These are phyloP conservation scores for Tetramorium simillimum DNA, from an alignment of 1,140 invertebrate genomes.

Conservation along the genomic window DNA sequence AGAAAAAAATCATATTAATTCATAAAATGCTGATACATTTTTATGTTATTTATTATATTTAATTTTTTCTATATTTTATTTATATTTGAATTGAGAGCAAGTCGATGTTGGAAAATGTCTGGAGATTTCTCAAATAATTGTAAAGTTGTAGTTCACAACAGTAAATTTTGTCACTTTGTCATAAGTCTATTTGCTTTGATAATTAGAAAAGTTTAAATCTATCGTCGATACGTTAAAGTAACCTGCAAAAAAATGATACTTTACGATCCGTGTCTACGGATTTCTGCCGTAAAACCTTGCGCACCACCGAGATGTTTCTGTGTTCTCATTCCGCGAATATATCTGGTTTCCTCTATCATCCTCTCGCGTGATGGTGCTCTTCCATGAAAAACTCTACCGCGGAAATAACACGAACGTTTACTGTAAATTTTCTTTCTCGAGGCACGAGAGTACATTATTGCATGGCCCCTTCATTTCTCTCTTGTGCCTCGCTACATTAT, in stretches of 20 bases:
- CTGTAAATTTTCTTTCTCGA: constrained; percentile 49
- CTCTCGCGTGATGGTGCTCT: background rate
- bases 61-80: background rate
- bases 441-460: constrained; percentile 40
- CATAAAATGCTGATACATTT: background rate
- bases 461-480: background rate
- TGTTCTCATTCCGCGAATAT: background rate
- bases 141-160: background rate
- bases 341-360: background rate
- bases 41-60: background rate
- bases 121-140: background rate
- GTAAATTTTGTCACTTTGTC: too few species aligned
- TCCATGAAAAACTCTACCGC: constrained; percentile 44
- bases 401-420: constrained; percentile 50
- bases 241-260: constrained; percentile 5
- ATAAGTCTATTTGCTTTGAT: background rate
- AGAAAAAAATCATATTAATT: background rate
- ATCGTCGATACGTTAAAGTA: background rate
- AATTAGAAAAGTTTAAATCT: background rate
- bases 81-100: background rate
- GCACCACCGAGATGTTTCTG: constrained; percentile 12
- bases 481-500: constrained; percentile 23
- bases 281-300: constrained; percentile 32
- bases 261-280: background rate
- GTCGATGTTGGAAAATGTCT: background rate